Evolutionary conservation across 2,113 vertebrate species (phyloP).

Genomic region (Camelus dromedarius): DNA sequence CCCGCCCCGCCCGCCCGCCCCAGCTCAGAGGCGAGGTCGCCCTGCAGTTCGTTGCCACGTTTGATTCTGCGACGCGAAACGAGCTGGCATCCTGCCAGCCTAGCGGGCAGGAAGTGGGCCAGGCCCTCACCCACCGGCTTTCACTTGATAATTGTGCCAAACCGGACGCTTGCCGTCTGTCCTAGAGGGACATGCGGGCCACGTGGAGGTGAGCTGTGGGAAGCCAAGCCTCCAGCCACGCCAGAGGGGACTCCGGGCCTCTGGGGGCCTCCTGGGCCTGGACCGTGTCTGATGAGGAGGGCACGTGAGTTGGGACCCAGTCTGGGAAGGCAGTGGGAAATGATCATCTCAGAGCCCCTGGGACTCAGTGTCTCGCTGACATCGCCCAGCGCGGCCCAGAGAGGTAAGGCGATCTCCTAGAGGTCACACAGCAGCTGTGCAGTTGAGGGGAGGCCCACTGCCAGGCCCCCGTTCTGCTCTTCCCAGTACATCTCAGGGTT

Average conservation of each 20-base stretch:
- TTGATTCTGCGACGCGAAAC: no score
- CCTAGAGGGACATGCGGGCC: neutral
- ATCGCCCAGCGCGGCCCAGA: neutral
- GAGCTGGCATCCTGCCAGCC: neutral
- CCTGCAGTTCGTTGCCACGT: accelerated
- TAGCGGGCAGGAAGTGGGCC: accelerated
- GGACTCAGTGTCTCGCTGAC: neutral
- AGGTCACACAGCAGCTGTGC: neutral
- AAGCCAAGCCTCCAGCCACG: accelerated
- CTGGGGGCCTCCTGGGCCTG: accelerated
- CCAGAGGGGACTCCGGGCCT: no score
- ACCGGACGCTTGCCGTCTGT: accelerated
- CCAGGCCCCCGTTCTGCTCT: neutral
- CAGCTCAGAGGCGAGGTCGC: accelerated
- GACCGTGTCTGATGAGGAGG: neutral
- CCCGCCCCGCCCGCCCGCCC: accelerated
- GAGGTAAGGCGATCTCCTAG: accelerated
- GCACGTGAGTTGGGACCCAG: neutral
- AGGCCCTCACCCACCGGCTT: accelerated
- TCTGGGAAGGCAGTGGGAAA: neutral
- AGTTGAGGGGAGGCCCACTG: neutral
- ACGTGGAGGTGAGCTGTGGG: accelerated
- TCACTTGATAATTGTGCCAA: accelerated
- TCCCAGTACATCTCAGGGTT: neutral
- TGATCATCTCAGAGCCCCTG: accelerated